These are phyloP conservation scores for Rhyacophila evoluta DNA, from an alignment of 2,888 invertebrate genomes.

Conservation along the genomic window DNA sequence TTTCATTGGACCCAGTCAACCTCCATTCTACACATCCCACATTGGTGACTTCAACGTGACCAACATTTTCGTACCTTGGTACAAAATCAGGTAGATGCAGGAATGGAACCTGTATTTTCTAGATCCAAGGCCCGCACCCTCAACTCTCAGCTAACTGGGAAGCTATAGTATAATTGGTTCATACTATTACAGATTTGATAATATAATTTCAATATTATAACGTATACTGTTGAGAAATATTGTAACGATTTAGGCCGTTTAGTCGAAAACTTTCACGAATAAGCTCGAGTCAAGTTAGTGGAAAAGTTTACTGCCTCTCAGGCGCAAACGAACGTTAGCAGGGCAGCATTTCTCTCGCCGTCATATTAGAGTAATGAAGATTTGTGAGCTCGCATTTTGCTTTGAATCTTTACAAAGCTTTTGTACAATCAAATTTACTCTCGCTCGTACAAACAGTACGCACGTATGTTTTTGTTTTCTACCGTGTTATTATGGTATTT, in stretches of 20 bases:
- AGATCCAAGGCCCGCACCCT: too few relatives aligned
- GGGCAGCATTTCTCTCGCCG: background rate
- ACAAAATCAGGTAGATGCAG: too few relatives aligned
- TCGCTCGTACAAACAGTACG: background rate
- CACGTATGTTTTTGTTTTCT: background rate
- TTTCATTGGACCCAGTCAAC: too few relatives aligned
- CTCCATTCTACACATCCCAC: too few relatives aligned
- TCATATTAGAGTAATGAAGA: slow-evolving; percentile 17
- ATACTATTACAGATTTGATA: too few relatives aligned
- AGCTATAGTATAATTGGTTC: too few relatives aligned
- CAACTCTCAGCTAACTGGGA: too few relatives aligned
- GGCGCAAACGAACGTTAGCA: background rate
- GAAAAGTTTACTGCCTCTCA: slow-evolving; percentile 8
- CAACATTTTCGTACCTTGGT: too few relatives aligned
- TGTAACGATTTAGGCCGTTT: background rate
- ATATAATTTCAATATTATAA: too few relatives aligned
- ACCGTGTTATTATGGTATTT: background rate
- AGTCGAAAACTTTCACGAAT: background rate
- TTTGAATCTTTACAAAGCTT: slow-evolving; percentile 6
- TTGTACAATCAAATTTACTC: background rate
- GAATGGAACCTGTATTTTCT: too few relatives aligned
- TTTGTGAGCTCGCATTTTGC: slow-evolving; percentile 12
- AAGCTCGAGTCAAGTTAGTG: slow-evolving; percentile 18
- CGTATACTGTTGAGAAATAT: background rate
- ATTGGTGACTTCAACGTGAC: too few relatives aligned